Percentiles rank a stretch among this genome's conserved stretches.
phyloP scores from a whole-genome alignment of 37 sponge, comb jelly and placozoan species.

The Diacarnus erythraeanus region DNA sequence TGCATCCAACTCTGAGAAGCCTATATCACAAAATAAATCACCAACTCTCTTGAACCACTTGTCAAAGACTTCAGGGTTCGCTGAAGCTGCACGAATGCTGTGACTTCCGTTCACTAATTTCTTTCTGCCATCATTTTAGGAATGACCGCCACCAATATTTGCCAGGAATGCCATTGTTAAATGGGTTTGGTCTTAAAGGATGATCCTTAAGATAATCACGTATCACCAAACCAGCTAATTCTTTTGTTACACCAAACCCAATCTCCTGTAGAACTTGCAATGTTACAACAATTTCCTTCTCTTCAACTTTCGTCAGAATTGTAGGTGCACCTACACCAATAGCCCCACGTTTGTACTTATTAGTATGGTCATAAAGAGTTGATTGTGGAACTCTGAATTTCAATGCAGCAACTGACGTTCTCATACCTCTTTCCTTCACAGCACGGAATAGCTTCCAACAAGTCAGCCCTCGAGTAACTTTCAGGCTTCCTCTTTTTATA shows the following conservation, averaged over 20 bases:
- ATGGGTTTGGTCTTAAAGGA: slow-evolving; percentile 1
- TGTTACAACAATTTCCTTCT: slow-evolving; percentile 27
- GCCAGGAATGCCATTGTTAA: slow-evolving; percentile 25
- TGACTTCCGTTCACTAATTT: slow-evolving; percentile 14
- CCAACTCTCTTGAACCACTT: slow-evolving; percentile 7
- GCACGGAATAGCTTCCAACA: too few relatives aligned
- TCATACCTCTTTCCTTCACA: too few relatives aligned
- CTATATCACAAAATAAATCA: background rate
- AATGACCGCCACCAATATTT: slow-evolving; percentile 39
- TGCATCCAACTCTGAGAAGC: slow-evolving; percentile 13
- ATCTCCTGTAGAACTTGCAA: slow-evolving; percentile 39
- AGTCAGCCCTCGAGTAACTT: too few relatives aligned
- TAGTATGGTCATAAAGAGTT: too few relatives aligned
- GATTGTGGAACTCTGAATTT: too few relatives aligned
- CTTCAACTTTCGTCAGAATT: slow-evolving; percentile 14
- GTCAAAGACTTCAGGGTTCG: background rate
- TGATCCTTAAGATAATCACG: slow-evolving; percentile 2
- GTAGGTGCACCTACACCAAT: slow-evolving; percentile 31
- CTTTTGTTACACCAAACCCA: slow-evolving; percentile 41
- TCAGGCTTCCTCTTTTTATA: too few relatives aligned
- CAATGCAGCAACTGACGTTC: too few relatives aligned
- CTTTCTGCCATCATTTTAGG: slow-evolving; percentile 24
- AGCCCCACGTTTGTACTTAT: too few relatives aligned
- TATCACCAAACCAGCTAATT: slow-evolving; percentile 25
- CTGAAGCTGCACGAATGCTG: slow-evolving; percentile 33